Conservation (phyloP, 2,113 vertebrate genomes). For the Paedocypris sp. region DNA sequence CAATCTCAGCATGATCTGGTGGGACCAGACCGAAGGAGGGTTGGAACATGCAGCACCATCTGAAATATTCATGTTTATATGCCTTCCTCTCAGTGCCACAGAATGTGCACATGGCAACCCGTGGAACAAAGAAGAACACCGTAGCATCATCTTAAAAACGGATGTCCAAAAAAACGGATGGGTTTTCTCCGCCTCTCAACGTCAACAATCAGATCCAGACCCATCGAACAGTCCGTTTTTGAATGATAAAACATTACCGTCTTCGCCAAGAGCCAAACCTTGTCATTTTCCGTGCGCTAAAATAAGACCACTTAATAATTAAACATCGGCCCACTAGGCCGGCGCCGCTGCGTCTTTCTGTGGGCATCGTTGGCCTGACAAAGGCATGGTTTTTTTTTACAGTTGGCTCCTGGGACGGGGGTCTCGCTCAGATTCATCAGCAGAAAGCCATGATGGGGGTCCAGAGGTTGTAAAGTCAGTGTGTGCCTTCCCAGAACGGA, state of each 20-base stretch:
- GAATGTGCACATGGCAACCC: slow-evolving; percentile 48
- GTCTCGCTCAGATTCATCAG: background rate
- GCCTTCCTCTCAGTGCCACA: slow-evolving; percentile 41
- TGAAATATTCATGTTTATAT: slow-evolving; percentile 64
- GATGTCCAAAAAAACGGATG: too few relatives aligned
- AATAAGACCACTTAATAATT: slow-evolving; percentile 57
- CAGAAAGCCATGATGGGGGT: background rate
- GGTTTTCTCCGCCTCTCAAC: too few relatives aligned
- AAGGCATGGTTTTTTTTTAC: slow-evolving; percentile 20
- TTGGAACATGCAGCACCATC: slow-evolving; percentile 36
- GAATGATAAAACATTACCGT: too few relatives aligned
- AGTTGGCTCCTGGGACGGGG: background rate
- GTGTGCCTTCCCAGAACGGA: slow-evolving; percentile 17
- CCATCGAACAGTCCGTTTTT: too few relatives aligned
- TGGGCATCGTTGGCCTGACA: background rate
- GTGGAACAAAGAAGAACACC: too few relatives aligned
- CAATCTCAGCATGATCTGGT: too few relatives aligned
- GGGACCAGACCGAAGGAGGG: slow-evolving; percentile 25
- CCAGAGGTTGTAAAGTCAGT: slow-evolving; percentile 12
- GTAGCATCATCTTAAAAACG: too few relatives aligned
- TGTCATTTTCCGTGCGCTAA: slow-evolving; percentile 44
- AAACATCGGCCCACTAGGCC: slow-evolving; percentile 43
- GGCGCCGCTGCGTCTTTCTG: slow-evolving; percentile 33
- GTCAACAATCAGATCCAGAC: too few relatives aligned
- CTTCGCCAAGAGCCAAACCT: slow-evolving; percentile 45